These are phyloP conservation scores for Cosmorhoe ocellata DNA, from an alignment of 2,888 invertebrate genomes.

Conservation along the genomic window DNA sequence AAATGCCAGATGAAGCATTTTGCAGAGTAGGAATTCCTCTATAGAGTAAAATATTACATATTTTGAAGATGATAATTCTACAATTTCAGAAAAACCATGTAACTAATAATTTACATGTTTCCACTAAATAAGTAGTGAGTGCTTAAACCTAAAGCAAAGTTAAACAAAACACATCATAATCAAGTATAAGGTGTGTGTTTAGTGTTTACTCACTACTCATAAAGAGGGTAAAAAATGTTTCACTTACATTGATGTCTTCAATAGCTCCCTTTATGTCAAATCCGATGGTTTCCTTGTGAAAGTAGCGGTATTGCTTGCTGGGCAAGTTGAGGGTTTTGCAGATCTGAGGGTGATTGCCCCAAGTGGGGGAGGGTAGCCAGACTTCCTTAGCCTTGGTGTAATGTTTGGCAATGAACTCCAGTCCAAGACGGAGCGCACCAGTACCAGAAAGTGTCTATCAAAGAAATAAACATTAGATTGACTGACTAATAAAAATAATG, in stretches of 20 bases:
- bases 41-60: no score
- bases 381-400: slow-evolving; percentile 90
- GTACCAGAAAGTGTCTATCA: slow-evolving; percentile 97
- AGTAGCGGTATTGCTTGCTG: slow-evolving; percentile 96
- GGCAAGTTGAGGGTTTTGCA: slow-evolving; percentile 94
- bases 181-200: no score
- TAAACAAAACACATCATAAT: no score
- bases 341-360: slow-evolving; percentile 99
- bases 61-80: no score
- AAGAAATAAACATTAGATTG: neutral
- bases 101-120: no score
- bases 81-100: no score
- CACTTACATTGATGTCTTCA: slow-evolving; percentile 93
- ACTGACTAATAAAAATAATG: no score
- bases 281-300: slow-evolving; percentile 95
- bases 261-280: slow-evolving; percentile 95
- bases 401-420: slow-evolving; percentile 92
- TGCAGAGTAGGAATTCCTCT: no score
- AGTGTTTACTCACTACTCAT: no score
- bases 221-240: neutral
- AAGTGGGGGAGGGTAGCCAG: slow-evolving; percentile 96
- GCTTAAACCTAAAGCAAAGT: no score
- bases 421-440: slow-evolving; percentile 96
- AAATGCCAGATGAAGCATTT: no score
- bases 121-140: no score